Base-by-base conservation (phyloP, 2,113 vertebrate species). In the Macquaria australasica region DNA sequence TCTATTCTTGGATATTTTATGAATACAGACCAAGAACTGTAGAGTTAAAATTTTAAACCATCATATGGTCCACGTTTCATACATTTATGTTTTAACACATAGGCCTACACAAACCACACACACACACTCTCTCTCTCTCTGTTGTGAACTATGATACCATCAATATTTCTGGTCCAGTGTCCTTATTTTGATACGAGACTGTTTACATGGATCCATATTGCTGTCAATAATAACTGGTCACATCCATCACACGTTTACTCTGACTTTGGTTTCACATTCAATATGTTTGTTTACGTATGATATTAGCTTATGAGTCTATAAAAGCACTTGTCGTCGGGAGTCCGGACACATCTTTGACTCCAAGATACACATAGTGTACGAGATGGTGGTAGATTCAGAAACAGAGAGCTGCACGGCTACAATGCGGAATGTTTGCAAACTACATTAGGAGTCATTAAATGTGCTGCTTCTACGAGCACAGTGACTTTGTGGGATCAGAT, bases 271-370 rank as follows among this genome's bases (percentile, higher is more conserved):
- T 82, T 92, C 77, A 89, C 88, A 87, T 91, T 93, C 88, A 87
- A 16, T 56, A 79, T 82, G 78, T 81, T 83, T 84, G 75, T 88
- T 87, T 82, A 75, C 6, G 45, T 31, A 72, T 81, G 79, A 82
- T 89, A 68, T 48, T 77, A 89, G 62, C 77, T 84, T 48, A 76
- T 76, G 82, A 90, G 81, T 85, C 90, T 88, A 73, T 88, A 81
- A 92, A 93, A 92, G 87, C 92, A 93, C 90, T 91, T 92, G 70
- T 82, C 23, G 55, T 28, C 37, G 3, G 75, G 85, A 82, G 81
- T 88, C 79, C 72, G 87, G 60, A 50, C 80, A 83, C 80, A 21
- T 77, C 48, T 74, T n/a, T 81, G 67, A 86, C 77, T 88, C 88
- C 51, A 39, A 59, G 69, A 78, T 87, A 88, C 77, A 87, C 86